These are phyloP conservation scores for Pollicipes pollicipes DNA, from an alignment of 1,140 invertebrate genomes.

Conservation along the genomic window DNA sequence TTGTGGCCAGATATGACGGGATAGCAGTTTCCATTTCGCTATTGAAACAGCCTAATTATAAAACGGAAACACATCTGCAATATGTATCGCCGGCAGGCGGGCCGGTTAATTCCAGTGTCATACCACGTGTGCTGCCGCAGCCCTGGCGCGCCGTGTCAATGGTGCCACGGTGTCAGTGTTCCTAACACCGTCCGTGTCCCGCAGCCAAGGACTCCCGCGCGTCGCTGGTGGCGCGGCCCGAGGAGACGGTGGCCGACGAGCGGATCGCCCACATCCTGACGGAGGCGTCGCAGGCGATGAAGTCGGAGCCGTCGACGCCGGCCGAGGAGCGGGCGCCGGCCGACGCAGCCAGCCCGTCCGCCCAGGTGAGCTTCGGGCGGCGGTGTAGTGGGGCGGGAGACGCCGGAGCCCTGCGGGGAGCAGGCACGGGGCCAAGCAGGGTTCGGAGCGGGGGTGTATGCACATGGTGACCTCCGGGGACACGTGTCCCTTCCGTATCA, in stretches of 20 bases:
- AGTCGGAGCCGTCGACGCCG: constrained; percentile 23
- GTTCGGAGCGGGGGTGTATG: too few species aligned
- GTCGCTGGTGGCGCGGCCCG: constrained; percentile 33
- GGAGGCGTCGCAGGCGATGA: constrained; percentile 50
- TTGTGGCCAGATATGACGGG: background rate
- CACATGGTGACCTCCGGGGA: too few species aligned
- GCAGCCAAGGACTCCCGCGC: constrained; percentile 29
- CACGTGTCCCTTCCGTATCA: too few species aligned
- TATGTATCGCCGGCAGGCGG: background rate
- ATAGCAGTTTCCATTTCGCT: background rate
- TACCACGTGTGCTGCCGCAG: too few species aligned
- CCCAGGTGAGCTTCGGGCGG: constrained; percentile 2
- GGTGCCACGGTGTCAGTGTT: background rate
- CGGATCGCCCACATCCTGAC: constrained; percentile 81
- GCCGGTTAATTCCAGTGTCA: too few species aligned
- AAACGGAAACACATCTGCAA: background rate
- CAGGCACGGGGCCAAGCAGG: too few species aligned
- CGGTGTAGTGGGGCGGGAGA: too few species aligned
- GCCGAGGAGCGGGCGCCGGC: constrained; percentile 19
- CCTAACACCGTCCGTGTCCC: background rate
- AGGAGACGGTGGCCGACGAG: constrained; percentile 71
- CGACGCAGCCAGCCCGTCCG: constrained; percentile 7
- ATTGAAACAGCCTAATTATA: background rate
- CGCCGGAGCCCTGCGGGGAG: too few species aligned
- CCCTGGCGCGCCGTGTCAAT: too few species aligned